These are phyloP conservation scores for Pteropus alecto DNA, from an alignment of 2,113 vertebrate genomes.

Conservation along the genomic window DNA sequence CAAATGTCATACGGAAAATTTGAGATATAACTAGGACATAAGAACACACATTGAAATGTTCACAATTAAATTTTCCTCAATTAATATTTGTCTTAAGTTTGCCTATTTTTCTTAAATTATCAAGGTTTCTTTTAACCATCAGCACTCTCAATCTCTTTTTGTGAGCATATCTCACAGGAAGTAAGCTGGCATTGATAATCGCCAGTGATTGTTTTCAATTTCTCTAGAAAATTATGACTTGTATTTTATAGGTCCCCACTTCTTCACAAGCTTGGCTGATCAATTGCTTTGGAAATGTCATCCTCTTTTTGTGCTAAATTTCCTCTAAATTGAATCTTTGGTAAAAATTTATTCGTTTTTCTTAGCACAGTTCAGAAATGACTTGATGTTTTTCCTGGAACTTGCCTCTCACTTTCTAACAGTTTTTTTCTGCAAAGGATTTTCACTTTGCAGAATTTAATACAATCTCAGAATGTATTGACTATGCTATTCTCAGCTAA, in stretches of 20 bases:
- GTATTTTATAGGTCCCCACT: neutral
- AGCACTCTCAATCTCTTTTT: neutral
- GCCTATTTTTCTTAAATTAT: neutral
- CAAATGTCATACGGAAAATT: neutral
- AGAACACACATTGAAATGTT: neutral
- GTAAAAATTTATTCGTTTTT: neutral
- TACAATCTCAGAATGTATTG: neutral
- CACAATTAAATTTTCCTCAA: neutral
- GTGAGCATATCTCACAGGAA: neutral
- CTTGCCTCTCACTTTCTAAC: neutral
- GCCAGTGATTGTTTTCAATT: neutral
- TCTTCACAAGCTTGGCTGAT: neutral
- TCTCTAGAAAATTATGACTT: neutral
- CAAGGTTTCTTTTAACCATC: neutral
- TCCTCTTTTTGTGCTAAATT: neutral
- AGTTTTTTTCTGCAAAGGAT: neutral
- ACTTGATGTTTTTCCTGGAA: neutral
- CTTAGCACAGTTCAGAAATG: neutral
- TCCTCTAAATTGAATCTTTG: neutral
- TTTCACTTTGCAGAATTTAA: neutral
- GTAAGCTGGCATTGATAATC: neutral
- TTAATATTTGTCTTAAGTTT: neutral
- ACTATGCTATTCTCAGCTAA: neutral
- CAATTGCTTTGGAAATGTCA: neutral
- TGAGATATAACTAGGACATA: neutral